A percentile compares a stretch with the other conserved stretches of the same genome.
Evolutionary conservation across 2,888 invertebrate genomes (phyloP).

Genomic region (Malacosoma neustria): DNA sequence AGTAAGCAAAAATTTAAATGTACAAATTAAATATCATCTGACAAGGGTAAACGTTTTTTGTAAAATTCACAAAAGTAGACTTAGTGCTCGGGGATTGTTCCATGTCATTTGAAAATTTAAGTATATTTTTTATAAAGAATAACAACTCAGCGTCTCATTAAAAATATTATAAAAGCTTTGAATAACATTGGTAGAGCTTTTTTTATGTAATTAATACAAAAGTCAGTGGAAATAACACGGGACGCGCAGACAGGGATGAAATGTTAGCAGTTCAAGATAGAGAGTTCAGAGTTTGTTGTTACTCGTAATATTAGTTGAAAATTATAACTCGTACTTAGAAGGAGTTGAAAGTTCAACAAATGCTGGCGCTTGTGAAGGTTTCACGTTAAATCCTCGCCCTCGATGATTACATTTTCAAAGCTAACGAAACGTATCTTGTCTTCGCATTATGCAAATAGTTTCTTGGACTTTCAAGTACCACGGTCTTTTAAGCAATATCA

Average conservation of each 20-base stretch:
- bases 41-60: neutral
- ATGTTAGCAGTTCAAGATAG: neutral
- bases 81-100: neutral
- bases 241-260: neutral
- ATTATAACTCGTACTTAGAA: neutral
- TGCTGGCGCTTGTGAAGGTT: neutral
- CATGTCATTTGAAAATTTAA: neutral
- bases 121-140: neutral
- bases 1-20: too few relatives aligned
- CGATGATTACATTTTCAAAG: neutral
- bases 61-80: neutral
- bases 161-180: neutral
- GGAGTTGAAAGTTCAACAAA: neutral
- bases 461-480: too few relatives aligned
- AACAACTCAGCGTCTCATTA: neutral
- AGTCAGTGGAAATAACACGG: conserved; percentile 1
- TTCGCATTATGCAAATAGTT: neutral
- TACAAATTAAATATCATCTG: neutral
- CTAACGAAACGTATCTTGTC: neutral
- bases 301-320: neutral
- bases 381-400: neutral
- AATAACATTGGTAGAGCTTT: neutral
- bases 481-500: too few relatives aligned
- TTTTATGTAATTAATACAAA: conserved; percentile 2
- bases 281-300: neutral